Conservation (phyloP, 2,888 invertebrate genomes). For the Chydorus sphaericus region DNA sequence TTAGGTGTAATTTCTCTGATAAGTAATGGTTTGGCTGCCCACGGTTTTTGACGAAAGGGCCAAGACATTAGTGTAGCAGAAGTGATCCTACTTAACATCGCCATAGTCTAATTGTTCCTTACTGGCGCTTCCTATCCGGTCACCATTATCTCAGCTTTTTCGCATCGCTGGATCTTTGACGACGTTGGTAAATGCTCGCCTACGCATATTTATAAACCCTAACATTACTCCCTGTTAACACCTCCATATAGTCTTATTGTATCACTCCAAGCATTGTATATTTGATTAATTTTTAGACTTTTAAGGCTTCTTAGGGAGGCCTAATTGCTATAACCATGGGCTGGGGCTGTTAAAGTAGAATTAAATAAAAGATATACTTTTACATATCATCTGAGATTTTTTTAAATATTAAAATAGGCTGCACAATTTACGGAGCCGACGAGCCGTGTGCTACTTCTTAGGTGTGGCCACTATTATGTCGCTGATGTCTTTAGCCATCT, state of each 20-base stretch:
- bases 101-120: conserved; percentile 19
- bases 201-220: too few relatives aligned
- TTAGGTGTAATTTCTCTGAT: background rate
- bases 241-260: too few relatives aligned
- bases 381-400: too few relatives aligned
- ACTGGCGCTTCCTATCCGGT: conserved; percentile 20
- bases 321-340: too few relatives aligned
- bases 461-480: conserved; percentile 20
- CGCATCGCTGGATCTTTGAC: conserved; percentile 20
- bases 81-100: conserved; percentile 20
- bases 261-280: too few relatives aligned
- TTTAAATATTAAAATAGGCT: too few relatives aligned
- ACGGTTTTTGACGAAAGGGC: too few relatives aligned
- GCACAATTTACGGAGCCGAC: conserved; percentile 19
- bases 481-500: conserved; percentile 18
- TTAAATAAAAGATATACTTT: too few relatives aligned
- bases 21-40: background rate
- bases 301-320: too few relatives aligned
- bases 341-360: too few relatives aligned
- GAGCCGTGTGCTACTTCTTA: conserved; percentile 20
- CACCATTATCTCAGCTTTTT: conserved; percentile 18
- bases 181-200: conserved; percentile 17
- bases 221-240: too few relatives aligned
- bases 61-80: conserved; percentile 19
- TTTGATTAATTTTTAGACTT: too few relatives aligned